These are phyloP conservation scores for Sylvia atricapilla DNA, from an alignment of 2,113 vertebrate species.

Conservation along the genomic window DNA sequence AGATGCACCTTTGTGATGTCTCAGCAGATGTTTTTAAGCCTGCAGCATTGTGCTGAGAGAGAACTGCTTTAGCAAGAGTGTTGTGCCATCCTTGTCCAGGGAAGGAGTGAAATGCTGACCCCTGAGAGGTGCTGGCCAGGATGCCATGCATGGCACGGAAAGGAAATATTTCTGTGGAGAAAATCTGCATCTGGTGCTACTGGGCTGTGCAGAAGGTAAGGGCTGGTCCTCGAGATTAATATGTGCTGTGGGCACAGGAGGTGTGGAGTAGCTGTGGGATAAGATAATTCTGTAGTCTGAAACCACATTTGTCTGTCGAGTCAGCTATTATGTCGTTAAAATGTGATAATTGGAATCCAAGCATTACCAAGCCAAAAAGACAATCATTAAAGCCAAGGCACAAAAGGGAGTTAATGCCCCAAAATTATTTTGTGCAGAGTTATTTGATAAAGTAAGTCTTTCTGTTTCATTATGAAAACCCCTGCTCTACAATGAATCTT, in stretches of 20 bases:
- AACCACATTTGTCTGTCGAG: background rate
- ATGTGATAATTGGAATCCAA: background rate
- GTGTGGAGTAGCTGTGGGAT: background rate
- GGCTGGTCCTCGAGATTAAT: background rate
- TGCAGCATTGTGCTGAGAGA: background rate
- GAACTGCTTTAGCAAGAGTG: background rate
- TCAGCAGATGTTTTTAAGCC: conserved; percentile 1
- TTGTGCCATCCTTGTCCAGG: background rate
- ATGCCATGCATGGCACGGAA: rapidly evolving
- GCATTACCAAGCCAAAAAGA: background rate
- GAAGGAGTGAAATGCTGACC: background rate
- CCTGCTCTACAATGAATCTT: background rate
- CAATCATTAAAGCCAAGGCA: conserved; percentile 5
- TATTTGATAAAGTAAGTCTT: conserved; percentile 13
- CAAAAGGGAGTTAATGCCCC: conserved; percentile 18
- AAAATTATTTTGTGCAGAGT: background rate
- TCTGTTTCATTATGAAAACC: background rate
- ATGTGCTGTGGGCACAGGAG: background rate
- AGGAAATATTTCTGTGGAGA: background rate
- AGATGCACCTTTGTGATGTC: background rate
- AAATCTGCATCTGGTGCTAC: background rate
- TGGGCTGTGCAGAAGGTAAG: background rate
- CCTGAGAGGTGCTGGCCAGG: background rate
- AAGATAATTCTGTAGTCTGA: background rate
- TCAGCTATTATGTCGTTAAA: background rate